Evolutionary conservation across 1,140 invertebrate species (phyloP), one percentile per base, ranked within the genome.

Genomic region (Drosophila melanogaster): DNA sequence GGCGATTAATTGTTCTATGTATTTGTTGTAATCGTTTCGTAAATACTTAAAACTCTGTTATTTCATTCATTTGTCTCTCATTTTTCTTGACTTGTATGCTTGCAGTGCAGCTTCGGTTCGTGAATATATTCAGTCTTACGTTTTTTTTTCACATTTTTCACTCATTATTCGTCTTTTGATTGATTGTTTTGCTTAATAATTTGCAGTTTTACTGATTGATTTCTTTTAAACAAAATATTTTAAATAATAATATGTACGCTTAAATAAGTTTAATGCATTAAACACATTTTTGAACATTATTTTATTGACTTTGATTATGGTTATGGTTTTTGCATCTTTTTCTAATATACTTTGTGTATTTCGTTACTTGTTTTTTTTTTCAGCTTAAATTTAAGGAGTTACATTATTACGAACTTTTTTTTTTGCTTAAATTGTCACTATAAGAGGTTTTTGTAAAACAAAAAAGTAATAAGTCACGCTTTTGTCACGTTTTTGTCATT

Each of bases 221-320:
- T 54, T 76, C 70, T 56, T 61, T 55, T 65, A 79, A 87, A 89
- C 79, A 87, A 79, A 85, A 83, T 78, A 89, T 70, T 77, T 77
- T 3, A 86, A 86, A 86, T 86, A 81, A 84, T 84, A 85, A 83
- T 79, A 50, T 56, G 60, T 84, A 89, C 40, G 60, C 79, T 67
- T 84, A 89, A 89, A 89, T 89, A 89, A 89, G 80, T 71, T 89
- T 89, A 90, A 90, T 89, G 73, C 85, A 80, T 80, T 71, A 62
- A 71, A 89, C 84, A 90, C 73, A 89, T 89, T 89, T 87, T 89
- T 74, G 61, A 89, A 89, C 85, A 89, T 89, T 84, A 89, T 89
- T 89, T 89, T 89, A 89, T 89, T 89, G 84, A 89, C 84, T 89
- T 87, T 76, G 67, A 84, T 89, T 77, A 67, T 79, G 67, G 65